These are phyloP conservation scores for Branchellion lobata DNA, from an alignment of 2,888 invertebrate genomes.

Conservation along the genomic window DNA sequence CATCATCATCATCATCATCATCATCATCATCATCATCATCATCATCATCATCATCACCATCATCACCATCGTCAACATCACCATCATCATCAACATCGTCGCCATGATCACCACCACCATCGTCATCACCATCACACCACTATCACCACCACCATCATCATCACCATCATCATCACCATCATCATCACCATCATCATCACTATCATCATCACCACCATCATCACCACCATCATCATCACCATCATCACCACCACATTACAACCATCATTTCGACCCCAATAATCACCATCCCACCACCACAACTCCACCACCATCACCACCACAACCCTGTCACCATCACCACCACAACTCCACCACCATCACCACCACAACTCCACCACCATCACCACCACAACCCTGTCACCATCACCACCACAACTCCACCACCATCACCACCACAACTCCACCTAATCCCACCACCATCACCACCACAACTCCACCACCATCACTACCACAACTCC, in stretches of 20 bases:
- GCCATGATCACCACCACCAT: conserved; percentile 12
- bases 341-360: conserved; percentile 11
- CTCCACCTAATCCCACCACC: too few species aligned
- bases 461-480: too few species aligned
- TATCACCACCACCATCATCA: conserved; percentile 3
- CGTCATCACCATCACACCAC: conserved; percentile 8
- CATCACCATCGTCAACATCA: neutral
- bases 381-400: too few species aligned
- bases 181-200: conserved; percentile 23
- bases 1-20: too few species aligned
- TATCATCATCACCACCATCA: conserved; percentile 20
- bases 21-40: too few species aligned
- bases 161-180: conserved; percentile 9
- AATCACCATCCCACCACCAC: conserved; percentile 9
- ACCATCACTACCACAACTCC: too few species aligned
- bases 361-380: conserved; percentile 10
- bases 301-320: neutral
- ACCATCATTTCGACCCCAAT: neutral
- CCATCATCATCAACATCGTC: conserved; percentile 5
- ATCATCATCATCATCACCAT: too few species aligned
- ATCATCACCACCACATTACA: conserved; percentile 5
- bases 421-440: conserved; percentile 5
- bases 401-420: conserved; percentile 2
- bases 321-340: conserved; percentile 20
- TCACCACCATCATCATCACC: neutral